Evolutionary conservation across 2,888 invertebrate species (phyloP).

Genomic region (Lasioglossum marginatum): DNA sequence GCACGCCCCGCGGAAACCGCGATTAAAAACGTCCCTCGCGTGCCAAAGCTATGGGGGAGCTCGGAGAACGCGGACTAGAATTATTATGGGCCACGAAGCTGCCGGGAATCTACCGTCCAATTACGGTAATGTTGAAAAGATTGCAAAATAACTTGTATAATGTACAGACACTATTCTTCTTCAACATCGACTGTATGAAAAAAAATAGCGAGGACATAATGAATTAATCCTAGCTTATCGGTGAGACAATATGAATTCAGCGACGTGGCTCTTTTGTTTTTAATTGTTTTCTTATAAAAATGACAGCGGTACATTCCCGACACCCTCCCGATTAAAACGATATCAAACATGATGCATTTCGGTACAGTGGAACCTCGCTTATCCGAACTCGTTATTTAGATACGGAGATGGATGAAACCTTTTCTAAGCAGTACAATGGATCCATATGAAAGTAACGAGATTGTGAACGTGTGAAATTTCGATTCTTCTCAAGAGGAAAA

Average conservation of each 20-base stretch:
- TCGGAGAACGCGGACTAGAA: background rate
- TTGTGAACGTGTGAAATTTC: background rate
- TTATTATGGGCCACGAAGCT: background rate
- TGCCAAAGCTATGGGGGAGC: background rate
- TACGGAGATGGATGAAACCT: background rate
- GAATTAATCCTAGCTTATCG: background rate
- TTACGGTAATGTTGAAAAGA: constrained; percentile 2
- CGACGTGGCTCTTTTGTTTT: background rate
- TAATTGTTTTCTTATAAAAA: accelerated
- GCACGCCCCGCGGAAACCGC: background rate
- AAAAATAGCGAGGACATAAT: background rate
- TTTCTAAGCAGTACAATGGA: no score
- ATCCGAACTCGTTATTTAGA: background rate
- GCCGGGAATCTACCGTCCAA: background rate
- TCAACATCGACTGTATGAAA: background rate
- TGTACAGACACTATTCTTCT: background rate
- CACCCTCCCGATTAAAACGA: background rate
- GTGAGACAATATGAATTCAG: background rate
- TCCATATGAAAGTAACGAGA: background rate
- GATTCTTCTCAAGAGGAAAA: background rate
- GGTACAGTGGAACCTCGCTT: background rate
- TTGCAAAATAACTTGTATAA: background rate
- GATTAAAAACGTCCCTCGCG: constrained; percentile 37
- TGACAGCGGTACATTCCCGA: background rate
- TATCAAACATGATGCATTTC: background rate